A percentile compares a stretch with the other conserved stretches of the same genome.
Conservation (phyloP, 2,113 vertebrate species). For the Phylloscopus trochiloides region DNA sequence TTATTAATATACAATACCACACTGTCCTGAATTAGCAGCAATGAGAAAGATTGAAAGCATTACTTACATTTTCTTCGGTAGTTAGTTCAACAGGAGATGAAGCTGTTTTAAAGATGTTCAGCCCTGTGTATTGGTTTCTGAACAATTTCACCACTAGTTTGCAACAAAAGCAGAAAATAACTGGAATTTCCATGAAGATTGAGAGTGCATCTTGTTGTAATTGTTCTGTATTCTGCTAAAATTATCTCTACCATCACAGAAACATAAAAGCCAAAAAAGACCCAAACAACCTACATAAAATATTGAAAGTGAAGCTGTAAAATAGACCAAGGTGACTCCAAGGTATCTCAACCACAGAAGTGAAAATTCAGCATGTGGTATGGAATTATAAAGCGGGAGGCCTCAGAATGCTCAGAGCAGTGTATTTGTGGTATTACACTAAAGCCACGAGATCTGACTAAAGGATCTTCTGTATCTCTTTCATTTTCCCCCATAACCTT, state of each 20-base stretch:
- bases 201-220: not conserved
- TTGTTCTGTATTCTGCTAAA: not conserved
- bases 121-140: not conserved
- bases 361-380: not conserved
- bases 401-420: not conserved
- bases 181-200: not conserved
- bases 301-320: not conserved
- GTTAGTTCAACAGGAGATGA: not conserved
- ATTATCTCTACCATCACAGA: not conserved
- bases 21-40: not conserved
- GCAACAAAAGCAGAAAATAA: not conserved
- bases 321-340: not conserved
- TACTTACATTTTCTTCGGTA: slow-evolving; percentile 8
- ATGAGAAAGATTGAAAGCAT: not conserved
- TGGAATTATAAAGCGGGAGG: not conserved
- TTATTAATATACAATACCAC: not conserved
- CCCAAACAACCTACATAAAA: not conserved
- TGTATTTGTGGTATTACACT: not conserved
- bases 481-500: not conserved
- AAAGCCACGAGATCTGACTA: not conserved
- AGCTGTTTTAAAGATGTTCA: not conserved
- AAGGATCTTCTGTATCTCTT: not conserved
- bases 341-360: not conserved
- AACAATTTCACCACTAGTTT: not conserved
- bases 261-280: not conserved